phyloP scores from a whole-genome alignment of 2,797 vertebrate species.

The Platalea minor region DNA sequence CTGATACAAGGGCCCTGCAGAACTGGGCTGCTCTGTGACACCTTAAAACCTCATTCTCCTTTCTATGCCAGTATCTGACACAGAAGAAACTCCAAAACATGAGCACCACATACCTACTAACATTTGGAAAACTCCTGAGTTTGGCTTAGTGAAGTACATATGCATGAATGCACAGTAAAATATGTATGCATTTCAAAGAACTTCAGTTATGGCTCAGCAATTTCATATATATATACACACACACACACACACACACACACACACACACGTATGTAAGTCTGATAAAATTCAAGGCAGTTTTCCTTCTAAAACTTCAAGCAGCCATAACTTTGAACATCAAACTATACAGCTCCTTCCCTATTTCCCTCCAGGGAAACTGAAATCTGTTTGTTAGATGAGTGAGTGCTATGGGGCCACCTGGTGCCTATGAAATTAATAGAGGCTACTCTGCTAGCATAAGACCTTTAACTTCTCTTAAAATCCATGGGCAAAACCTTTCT shows the following conservation, averaged over 20 bases:
- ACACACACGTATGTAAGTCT: background rate
- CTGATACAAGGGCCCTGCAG: background rate
- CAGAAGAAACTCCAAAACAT: background rate
- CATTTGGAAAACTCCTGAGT: background rate
- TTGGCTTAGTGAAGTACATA: background rate
- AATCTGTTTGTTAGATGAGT: background rate
- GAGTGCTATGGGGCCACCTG: slow-evolving; percentile 38
- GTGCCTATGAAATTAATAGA: background rate
- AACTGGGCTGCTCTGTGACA: background rate
- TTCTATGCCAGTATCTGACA: background rate
- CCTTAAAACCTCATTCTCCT: background rate
- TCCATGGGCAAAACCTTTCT: background rate
- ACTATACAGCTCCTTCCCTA: background rate
- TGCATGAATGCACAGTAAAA: background rate
- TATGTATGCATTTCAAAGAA: background rate
- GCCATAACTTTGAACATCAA: background rate
- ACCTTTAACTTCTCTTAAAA: background rate
- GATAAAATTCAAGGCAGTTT: background rate
- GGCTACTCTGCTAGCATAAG: background rate
- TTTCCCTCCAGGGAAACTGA: background rate
- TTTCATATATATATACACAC: background rate
- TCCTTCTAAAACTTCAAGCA: background rate
- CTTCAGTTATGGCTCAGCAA: background rate
- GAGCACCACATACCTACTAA: background rate
- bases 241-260: background rate